phyloP scores from a whole-genome alignment of 2,888 invertebrate genomes.

The Cryptus viduatorius region DNA sequence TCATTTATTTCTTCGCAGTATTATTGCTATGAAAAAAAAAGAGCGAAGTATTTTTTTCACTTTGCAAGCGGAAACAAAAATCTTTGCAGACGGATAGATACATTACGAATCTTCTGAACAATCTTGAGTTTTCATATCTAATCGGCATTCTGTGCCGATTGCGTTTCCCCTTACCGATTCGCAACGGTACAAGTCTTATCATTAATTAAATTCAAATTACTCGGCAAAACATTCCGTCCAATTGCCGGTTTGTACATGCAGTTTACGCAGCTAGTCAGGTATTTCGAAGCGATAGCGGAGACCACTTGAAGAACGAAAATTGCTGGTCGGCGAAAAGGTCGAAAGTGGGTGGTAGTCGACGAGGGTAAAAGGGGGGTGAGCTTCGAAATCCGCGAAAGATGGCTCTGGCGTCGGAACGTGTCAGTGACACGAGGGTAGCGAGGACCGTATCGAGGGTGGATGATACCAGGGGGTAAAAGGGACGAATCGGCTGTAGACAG shows the following conservation, averaged over 20 bases:
- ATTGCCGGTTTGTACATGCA: conserved; percentile 18
- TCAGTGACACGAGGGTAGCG: conserved; percentile 44
- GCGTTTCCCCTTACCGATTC: background rate
- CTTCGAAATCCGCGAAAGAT: conserved; percentile 61
- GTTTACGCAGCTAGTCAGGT: conserved; percentile 44
- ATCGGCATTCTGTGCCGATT: conserved; percentile 9
- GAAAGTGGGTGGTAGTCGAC: conserved; percentile 17
- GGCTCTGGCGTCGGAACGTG: conserved; percentile 62
- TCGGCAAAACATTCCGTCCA: conserved; percentile 33
- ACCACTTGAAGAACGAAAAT: conserved; percentile 54
- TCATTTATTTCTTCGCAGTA: conserved; percentile 7
- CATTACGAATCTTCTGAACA: background rate
- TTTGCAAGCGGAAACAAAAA: background rate
- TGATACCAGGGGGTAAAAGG: conserved; percentile 38
- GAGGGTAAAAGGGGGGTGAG: conserved; percentile 32
- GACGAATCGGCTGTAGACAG: conserved; percentile 33
- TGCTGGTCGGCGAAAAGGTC: conserved; percentile 27
- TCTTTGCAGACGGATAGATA: background rate
- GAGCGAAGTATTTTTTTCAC: background rate
- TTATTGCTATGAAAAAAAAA: conserved; percentile 7
- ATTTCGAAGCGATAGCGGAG: conserved; percentile 40
- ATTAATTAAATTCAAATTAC: conserved; percentile 35
- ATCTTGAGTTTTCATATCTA: background rate
- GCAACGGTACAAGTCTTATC: conserved; percentile 9
- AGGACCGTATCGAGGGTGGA: conserved; percentile 23